Evolutionary conservation across 2,888 invertebrate genomes (phyloP).

Genomic region (Pristionchus maxplancki): DNA sequence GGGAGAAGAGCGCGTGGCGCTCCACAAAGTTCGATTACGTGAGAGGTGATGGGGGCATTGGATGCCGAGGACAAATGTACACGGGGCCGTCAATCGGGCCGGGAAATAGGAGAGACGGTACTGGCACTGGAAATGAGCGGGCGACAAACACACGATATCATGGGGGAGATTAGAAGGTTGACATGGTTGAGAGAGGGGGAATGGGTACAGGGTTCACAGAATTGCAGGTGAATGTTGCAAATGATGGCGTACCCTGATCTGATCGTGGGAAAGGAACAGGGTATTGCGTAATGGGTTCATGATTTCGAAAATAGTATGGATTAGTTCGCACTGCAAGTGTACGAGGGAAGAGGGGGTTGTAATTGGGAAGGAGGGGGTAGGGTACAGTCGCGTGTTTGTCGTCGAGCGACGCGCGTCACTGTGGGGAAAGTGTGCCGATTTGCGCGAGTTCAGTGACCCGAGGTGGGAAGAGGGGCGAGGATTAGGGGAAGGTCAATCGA

Average conservation of each 20-base stretch:
- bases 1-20: background rate
- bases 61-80: background rate
- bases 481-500: background rate
- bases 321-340: background rate
- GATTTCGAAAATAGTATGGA: background rate
- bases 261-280: background rate
- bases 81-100: no score
- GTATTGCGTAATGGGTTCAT: background rate
- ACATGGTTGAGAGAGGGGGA: background rate
- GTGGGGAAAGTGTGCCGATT: background rate
- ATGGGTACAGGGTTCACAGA: background rate
- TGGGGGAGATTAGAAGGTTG: background rate
- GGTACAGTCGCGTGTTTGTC: background rate
- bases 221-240: background rate
- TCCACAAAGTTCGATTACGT: constrained; percentile 20
- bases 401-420: background rate
- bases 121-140: background rate
- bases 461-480: background rate
- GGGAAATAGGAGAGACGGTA: background rate
- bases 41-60: constrained; percentile 12
- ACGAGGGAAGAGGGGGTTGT: background rate
- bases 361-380: background rate
- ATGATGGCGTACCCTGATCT: background rate
- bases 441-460: constrained; percentile 32
- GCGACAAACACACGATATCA: background rate